Evolutionary conservation across 2,797 vertebrate genomes (phyloP), one percentile per base, ranked within the genome.

Genomic region (Hydrocynus forskahlii): DNA sequence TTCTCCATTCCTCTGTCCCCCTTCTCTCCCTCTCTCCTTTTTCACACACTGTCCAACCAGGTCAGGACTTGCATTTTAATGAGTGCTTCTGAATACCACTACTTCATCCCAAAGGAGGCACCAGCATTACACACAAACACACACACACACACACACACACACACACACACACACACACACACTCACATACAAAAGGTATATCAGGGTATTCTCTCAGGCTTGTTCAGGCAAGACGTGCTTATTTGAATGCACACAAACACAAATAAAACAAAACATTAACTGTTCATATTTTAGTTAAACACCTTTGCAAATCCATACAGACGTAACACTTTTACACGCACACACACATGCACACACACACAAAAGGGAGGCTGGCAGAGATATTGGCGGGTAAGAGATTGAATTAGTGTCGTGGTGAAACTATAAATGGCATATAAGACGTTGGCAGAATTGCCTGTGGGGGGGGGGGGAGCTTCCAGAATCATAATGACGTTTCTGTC

Each of bases 61-160:
- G 83, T 82, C 80, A 87, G 70, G 92, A 91, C 91, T 91, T 88
- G 93, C 92, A 94, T 95, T 91, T 93, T 93, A 95, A 95, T 94
- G 89, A 94, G 93, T 88, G 74, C 80, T 87, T 87, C 88, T 94
- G 92, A 94, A 94, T 95, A 94, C 91, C 89, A 91, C 89, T 89
- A 90, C 89, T 95, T 94, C 89, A 93, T 94, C 87, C 88, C 89
- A 54, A 16, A 40, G 88, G 91, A 88, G 85, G 87, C 63, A 78
- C 63, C 66, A 60, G 16, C 23, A 55, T 59, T 48, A 64, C 66
- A 64, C 57, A 21, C 55, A 74, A 29, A 29, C 77, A 69, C 55
- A 60, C 59, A 75, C 59, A 55, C 70, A 60, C 48, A 19, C 57
- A 43, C 67, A 59, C 83, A 77, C 43, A 40, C 70, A 57, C 80